Conservation (phyloP, 2,888 invertebrate genomes). For the Unio delphinus region DNA sequence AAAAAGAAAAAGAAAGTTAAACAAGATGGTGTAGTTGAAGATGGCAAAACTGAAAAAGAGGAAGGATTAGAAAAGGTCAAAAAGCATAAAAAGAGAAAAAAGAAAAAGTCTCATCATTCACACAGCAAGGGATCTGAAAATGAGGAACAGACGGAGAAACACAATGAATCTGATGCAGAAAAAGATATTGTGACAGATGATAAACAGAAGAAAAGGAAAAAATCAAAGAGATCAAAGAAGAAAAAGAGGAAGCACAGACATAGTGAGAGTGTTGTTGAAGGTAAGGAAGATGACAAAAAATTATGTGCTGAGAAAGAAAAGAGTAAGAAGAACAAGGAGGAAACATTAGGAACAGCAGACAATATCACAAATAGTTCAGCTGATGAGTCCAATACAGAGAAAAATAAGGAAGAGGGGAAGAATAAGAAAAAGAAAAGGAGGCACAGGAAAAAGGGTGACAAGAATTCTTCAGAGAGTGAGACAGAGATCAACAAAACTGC, state of each 20-base stretch:
- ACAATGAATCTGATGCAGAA: conserved; percentile 23
- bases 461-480: conserved; percentile 21
- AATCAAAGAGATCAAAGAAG: conserved; percentile 46
- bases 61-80: conserved; percentile 22
- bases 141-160: conserved; percentile 21
- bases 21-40: conserved; percentile 27
- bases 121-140: conserved; percentile 10
- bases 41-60: conserved; percentile 25
- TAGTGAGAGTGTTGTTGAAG: conserved; percentile 22
- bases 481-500: conserved; percentile 14
- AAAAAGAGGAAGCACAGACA: conserved; percentile 33
- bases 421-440: conserved; percentile 31
- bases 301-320: conserved; percentile 17
- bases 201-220: conserved; percentile 46
- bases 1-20: conserved; percentile 52
- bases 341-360: not conserved
- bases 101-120: conserved; percentile 25
- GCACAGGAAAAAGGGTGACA: conserved; percentile 20
- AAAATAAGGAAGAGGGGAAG: conserved; percentile 23
- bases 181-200: conserved; percentile 35
- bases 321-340: conserved; percentile 21
- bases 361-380: conserved; percentile 18
- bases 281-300: conserved; percentile 13
- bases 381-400: conserved; percentile 31
- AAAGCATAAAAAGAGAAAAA: conserved; percentile 17